A percentile compares a stretch with the other conserved stretches of the same genome.
Conservation (phyloP, 1,140 invertebrate species). For the Pomacea maculata region DNA sequence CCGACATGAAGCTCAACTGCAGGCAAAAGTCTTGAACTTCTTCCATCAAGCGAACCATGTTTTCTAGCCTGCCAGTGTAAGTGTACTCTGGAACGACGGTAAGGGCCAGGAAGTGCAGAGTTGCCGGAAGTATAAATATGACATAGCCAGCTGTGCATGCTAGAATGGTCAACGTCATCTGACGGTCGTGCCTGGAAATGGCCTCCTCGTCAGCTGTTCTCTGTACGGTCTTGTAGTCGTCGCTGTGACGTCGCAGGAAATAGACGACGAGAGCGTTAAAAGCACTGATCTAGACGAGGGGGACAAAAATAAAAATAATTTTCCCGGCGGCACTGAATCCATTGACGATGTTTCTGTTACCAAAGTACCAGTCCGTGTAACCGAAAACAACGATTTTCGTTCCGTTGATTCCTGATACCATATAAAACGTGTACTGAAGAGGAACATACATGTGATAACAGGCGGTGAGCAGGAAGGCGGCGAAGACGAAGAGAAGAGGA, state of each 20-base stretch:
- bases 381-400: not conserved
- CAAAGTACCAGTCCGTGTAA: not conserved
- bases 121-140: not conserved
- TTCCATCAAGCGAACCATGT: not conserved
- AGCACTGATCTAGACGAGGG: not conserved
- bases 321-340: not conserved
- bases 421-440: not conserved
- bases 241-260: conserved; percentile 1
- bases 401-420: not conserved
- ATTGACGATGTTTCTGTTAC: not conserved
- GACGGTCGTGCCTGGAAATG: not conserved
- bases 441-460: not conserved
- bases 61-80: not conserved
- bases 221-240: not conserved
- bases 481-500: not conserved
- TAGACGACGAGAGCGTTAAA: not conserved
- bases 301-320: not conserved
- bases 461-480: not conserved
- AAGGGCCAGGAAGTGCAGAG: not conserved
- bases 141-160: not conserved
- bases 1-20: not conserved
- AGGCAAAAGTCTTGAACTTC: not conserved
- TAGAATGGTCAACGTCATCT: not conserved
- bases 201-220: not conserved
- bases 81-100: not conserved